Evolutionary conservation across 1,140 invertebrate species (phyloP).

Genomic region (Ceratitis capitata): DNA sequence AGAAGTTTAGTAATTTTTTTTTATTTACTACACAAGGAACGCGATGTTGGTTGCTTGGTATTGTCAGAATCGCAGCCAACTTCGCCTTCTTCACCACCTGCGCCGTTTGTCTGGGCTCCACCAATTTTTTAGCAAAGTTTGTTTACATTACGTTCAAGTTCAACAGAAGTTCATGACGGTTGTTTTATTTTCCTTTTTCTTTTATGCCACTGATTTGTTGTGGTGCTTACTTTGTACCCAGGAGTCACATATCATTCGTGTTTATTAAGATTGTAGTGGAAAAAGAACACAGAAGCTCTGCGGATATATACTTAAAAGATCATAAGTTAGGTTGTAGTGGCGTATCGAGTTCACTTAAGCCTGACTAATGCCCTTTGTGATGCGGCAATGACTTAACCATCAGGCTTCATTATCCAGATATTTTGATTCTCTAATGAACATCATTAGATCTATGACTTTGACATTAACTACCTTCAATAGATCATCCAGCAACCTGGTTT

Average conservation of each 20-base stretch:
- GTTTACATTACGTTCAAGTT: constrained; percentile 5
- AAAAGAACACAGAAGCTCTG: too few species aligned
- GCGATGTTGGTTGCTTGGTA: background rate
- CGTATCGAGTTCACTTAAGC: too few species aligned
- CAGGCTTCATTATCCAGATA: too few species aligned
- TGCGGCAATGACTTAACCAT: too few species aligned
- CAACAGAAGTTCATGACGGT: background rate
- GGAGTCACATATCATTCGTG: too few species aligned
- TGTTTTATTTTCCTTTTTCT: background rate
- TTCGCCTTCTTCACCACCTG: background rate
- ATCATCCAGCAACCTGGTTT: too few species aligned
- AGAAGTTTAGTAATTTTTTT: background rate
- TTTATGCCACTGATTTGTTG: background rate
- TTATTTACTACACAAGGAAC: background rate
- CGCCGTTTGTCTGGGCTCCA: background rate
- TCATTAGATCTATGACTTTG: too few species aligned
- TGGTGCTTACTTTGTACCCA: background rate
- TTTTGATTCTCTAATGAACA: too few species aligned
- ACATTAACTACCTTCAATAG: too few species aligned
- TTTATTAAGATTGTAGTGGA: background rate
- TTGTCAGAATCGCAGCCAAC: background rate
- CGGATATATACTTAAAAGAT: too few species aligned
- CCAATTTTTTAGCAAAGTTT: background rate
- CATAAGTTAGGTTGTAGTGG: too few species aligned
- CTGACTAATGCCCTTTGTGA: too few species aligned